Evolutionary conservation across 1,140 invertebrate species (phyloP).

Genomic region (Pristionchus pacificus): DNA sequence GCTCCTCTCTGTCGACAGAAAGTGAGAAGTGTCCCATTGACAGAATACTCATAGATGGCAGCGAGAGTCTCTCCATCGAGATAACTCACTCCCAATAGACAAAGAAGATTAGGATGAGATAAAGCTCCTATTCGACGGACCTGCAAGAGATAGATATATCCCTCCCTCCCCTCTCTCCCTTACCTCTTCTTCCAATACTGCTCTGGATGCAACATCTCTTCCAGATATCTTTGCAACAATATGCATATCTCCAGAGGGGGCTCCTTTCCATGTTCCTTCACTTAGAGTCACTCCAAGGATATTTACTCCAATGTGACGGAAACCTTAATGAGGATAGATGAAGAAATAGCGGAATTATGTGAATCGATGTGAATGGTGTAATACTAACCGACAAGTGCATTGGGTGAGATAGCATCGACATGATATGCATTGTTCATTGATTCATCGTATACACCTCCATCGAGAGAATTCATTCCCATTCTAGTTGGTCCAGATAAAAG

Average conservation of each 20-base stretch:
- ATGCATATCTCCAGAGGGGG: too few species aligned
- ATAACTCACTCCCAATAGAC: not conserved
- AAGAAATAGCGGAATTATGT: too few species aligned
- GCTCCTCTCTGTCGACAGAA: conserved; percentile 62
- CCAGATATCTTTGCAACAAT: too few species aligned
- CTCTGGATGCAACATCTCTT: too few species aligned
- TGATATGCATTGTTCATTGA: not conserved
- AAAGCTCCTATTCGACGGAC: not conserved
- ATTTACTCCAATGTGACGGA: not conserved
- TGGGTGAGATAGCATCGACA: not conserved
- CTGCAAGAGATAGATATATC: not conserved
- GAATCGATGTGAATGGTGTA: too few species aligned
- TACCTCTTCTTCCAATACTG: not conserved
- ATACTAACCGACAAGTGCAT: too few species aligned
- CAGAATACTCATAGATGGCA: conserved; percentile 83
- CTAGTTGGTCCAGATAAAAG: not conserved
- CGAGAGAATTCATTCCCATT: not conserved
- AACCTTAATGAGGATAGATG: too few species aligned
- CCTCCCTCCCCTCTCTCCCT: not conserved
- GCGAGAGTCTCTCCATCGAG: not conserved
- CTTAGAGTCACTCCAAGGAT: not conserved
- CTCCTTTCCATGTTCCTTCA: too few species aligned
- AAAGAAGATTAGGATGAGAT: not conserved
- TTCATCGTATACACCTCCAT: not conserved
- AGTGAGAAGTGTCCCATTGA: conserved; percentile 85